These are phyloP conservation scores for Pteropus rufus DNA, from an alignment of 2,797 vertebrate genomes.

Conservation along the genomic window DNA sequence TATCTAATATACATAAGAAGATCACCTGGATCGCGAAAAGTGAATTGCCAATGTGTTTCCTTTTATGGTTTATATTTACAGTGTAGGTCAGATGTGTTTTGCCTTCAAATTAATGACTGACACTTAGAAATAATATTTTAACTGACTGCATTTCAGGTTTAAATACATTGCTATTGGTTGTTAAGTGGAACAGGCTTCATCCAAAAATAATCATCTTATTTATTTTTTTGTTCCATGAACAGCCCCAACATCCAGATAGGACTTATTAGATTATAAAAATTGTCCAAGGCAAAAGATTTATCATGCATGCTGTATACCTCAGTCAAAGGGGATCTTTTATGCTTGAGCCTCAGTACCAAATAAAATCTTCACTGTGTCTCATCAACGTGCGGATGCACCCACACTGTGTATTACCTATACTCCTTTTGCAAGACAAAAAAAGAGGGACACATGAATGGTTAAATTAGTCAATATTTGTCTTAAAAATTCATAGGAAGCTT, in stretches of 20 bases:
- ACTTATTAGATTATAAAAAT: neutral
- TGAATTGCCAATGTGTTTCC: neutral
- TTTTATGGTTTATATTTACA: neutral
- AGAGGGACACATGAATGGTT: neutral
- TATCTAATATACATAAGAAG: neutral
- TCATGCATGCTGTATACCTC: accelerated
- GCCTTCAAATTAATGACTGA: neutral
- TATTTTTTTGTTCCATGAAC: neutral
- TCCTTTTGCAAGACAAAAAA: neutral
- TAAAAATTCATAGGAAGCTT: neutral
- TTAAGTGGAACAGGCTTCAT: neutral
- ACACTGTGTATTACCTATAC: accelerated
- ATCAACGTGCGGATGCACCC: neutral
- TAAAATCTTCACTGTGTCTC: neutral
- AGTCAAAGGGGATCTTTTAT: accelerated
- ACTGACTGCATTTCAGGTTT: neutral
- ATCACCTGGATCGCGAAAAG: neutral
- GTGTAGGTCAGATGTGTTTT: neutral
- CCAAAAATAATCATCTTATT: neutral
- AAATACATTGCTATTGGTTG: neutral
- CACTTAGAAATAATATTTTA: neutral
- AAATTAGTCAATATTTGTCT: neutral
- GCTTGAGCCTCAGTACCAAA: neutral
- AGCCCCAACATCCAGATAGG: neutral
- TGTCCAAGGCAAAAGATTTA: neutral